phyloP scores from a whole-genome alignment of 64 coral and sea anemone species.

The Platygyra sinensis region DNA sequence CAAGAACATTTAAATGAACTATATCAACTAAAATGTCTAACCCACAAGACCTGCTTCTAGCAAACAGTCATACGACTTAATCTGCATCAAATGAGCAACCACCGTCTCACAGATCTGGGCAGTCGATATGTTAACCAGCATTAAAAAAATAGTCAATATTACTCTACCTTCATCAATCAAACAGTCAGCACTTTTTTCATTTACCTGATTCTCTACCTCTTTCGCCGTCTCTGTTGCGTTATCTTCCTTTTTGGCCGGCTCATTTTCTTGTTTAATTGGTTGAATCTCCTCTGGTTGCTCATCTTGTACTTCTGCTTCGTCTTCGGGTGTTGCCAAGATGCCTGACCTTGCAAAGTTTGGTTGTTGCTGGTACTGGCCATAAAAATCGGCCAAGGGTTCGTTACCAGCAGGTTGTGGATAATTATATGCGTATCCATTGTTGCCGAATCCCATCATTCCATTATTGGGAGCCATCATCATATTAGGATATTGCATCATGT shows the following conservation, averaged over 20 bases:
- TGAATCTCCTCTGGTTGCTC: slow-evolving; percentile 30
- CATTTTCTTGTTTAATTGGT: neutral
- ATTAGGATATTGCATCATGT: neutral
- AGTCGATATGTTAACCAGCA: too few species aligned
- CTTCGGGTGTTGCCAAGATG: neutral
- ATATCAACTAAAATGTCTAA: too few species aligned
- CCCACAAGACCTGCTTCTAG: too few species aligned
- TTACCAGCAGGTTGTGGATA: neutral
- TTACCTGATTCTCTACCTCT: neutral
- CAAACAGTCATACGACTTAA: too few species aligned
- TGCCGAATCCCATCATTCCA: slow-evolving; percentile 9
- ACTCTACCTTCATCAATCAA: neutral
- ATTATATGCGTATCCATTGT: slow-evolving; percentile 31
- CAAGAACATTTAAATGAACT: too few species aligned
- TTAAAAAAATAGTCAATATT: too few species aligned
- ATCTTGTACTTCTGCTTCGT: neutral
- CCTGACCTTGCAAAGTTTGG: slow-evolving; percentile 26
- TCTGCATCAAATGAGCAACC: too few species aligned
- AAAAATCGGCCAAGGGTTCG: slow-evolving; percentile 31
- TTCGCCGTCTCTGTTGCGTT: neutral
- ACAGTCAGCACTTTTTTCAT: neutral
- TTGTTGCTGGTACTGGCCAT: slow-evolving; percentile 29
- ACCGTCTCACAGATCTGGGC: too few species aligned
- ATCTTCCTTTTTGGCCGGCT: neutral
- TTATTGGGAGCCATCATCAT: slow-evolving; percentile 34